These are phyloP conservation scores for Popillia japonica DNA, from an alignment of 1,140 invertebrate species.

Conservation along the genomic window DNA sequence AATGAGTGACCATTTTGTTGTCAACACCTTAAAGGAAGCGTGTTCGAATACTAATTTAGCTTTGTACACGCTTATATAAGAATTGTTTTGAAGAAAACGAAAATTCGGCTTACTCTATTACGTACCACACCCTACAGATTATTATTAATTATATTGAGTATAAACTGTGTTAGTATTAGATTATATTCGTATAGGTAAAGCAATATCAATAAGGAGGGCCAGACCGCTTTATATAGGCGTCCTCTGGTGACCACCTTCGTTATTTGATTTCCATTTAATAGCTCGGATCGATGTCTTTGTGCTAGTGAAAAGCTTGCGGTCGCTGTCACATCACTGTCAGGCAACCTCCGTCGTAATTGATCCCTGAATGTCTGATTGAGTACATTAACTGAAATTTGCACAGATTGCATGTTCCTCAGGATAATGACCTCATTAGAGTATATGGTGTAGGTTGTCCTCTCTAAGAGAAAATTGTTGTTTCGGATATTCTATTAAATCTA, in stretches of 20 bases:
- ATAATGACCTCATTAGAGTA: not conserved
- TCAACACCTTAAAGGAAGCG: not conserved
- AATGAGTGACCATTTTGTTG: not conserved
- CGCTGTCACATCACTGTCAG: not conserved
- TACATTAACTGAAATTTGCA: not conserved
- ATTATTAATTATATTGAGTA: no score
- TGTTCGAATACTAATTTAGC: no score
- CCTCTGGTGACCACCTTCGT: not conserved
- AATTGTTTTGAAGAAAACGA: no score
- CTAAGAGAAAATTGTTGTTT: no score
- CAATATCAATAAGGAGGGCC: not conserved
- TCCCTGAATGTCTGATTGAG: not conserved
- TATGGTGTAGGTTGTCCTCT: no score
- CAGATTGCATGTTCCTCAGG: not conserved
- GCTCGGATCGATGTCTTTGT: not conserved
- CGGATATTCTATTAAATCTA: no score
- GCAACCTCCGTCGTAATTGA: not conserved
- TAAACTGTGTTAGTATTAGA: no score
- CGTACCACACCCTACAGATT: no score
- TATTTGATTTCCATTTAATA: constrained; percentile 7
- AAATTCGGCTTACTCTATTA: no score
- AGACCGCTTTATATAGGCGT: not conserved
- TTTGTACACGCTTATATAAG: no score
- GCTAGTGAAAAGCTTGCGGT: not conserved
- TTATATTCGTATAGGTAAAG: no score